These are phyloP conservation scores for Rhineura floridana DNA, from an alignment of 2,113 vertebrate genomes.

Conservation along the genomic window DNA sequence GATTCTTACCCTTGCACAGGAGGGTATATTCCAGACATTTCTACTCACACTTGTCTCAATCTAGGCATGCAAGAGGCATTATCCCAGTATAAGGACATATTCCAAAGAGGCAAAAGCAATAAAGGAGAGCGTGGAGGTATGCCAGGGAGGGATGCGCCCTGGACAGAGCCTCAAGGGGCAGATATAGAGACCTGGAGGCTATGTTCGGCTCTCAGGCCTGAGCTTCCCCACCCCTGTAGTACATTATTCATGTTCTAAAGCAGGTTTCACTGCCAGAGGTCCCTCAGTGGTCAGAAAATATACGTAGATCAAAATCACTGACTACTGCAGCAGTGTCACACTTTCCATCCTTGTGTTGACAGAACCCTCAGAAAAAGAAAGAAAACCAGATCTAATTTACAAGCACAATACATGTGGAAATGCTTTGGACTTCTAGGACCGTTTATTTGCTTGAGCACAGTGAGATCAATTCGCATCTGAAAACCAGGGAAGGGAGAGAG, in stretches of 20 bases:
- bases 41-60: too few relatives aligned
- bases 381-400: conserved; percentile 40
- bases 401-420: conserved; percentile 55
- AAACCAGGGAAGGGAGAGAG: conserved; percentile 55
- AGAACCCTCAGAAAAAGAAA: background rate
- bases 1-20: too few relatives aligned
- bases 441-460: conserved; percentile 55
- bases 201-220: too few relatives aligned
- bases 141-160: too few relatives aligned
- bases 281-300: background rate
- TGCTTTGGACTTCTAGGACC: conserved; percentile 35
- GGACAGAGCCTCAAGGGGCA: too few relatives aligned
- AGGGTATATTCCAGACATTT: too few relatives aligned
- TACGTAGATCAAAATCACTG: background rate
- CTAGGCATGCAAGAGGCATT: too few relatives aligned
- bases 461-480: conserved; percentile 52
- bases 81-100: too few relatives aligned
- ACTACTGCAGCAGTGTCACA: background rate
- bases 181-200: too few relatives aligned
- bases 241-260: background rate
- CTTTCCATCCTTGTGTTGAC: conserved; percentile 4
- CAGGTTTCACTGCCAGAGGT: background rate
- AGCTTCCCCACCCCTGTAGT: background rate
- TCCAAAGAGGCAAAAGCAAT: too few relatives aligned
- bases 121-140: too few relatives aligned